Evolutionary conservation across 2,113 vertebrate species (phyloP), one percentile per base, ranked within the genome.

Genomic region (Stigmatopora argus): DNA sequence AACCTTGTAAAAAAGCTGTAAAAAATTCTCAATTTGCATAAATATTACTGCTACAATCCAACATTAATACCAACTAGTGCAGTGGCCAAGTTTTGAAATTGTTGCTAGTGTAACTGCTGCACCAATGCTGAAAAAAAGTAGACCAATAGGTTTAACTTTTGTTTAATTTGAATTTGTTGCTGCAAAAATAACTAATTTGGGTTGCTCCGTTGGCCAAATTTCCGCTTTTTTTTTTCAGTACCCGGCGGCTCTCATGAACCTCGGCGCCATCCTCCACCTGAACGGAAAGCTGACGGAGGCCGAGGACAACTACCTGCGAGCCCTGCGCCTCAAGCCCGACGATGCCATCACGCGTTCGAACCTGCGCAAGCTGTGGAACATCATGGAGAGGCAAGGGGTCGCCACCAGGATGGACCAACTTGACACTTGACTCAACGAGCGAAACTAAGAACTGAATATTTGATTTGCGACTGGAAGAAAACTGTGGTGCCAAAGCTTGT

Each of bases 281-380:
- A 99, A 99, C 0, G 96, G 96, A 19, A 94, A 93, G 21, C 92
- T 98, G 15, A 90, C 89, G 46, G 92, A 96, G 53, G 96, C 96
- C 0, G 97, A 99, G 86, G 89, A 92, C 81, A 98, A 98, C 89
- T 99, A 99, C 88, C 92, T 99, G 80, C 89, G 90, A 35, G 96
- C 97, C 3, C 92, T 99, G 52, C 93, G 92, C 76, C 93, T 98
- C 78, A 99, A 99, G 69, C 96, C 96, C 0, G 95, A 98, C 11
- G 96, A 99, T 23, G 84, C 85, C 83, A 98, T 98, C 75, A 99
- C 97, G 3, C 96, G 95, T 80, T 98, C 97, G 70, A 99, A 99
- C 81, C 93, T 99, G 77, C 95, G 94, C 69, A 99, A 99, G 82
- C 87, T 99, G 70, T 96, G 96, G 95, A 99, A 99, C 88, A 98